These are phyloP conservation scores for Zaprionus lachaisei DNA, from an alignment of 1,140 invertebrate genomes.

Conservation along the genomic window DNA sequence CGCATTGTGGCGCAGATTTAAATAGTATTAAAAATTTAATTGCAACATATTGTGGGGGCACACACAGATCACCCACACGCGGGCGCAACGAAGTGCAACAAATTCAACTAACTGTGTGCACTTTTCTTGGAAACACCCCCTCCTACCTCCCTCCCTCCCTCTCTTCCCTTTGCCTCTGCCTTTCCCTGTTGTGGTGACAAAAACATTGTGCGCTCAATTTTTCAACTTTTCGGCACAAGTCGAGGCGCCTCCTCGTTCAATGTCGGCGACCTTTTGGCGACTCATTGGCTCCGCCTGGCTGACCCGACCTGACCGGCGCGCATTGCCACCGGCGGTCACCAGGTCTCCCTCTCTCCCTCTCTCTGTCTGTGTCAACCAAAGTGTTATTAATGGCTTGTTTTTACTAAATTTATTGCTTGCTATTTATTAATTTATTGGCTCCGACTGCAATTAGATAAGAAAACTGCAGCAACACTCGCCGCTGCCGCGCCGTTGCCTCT, in stretches of 20 bases:
- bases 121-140: conserved; percentile 69
- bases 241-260: background rate
- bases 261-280: conserved; percentile 48
- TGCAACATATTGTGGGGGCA: conserved; percentile 47
- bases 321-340: conserved; percentile 8
- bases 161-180: background rate
- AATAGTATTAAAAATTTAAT: conserved; percentile 73
- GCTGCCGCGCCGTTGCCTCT: background rate
- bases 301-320: conserved; percentile 56
- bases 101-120: conserved; percentile 62
- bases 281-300: conserved; percentile 55
- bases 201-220: conserved; percentile 77
- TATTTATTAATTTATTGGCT: conserved; percentile 82
- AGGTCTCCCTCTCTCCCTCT: background rate
- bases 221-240: conserved; percentile 62
- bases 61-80: conserved; percentile 57
- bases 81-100: conserved; percentile 70
- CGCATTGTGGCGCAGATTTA: conserved; percentile 73
- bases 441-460: conserved; percentile 82
- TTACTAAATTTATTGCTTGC: conserved; percentile 82
- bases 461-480: conserved; percentile 60
- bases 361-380: conserved; percentile 69
- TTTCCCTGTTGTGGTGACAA: conserved; percentile 58
- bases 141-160: background rate
- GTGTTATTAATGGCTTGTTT: conserved; percentile 83